Base-by-base conservation (phyloP, 1,140 invertebrate species). In the Drosophila ironensis region DNA sequence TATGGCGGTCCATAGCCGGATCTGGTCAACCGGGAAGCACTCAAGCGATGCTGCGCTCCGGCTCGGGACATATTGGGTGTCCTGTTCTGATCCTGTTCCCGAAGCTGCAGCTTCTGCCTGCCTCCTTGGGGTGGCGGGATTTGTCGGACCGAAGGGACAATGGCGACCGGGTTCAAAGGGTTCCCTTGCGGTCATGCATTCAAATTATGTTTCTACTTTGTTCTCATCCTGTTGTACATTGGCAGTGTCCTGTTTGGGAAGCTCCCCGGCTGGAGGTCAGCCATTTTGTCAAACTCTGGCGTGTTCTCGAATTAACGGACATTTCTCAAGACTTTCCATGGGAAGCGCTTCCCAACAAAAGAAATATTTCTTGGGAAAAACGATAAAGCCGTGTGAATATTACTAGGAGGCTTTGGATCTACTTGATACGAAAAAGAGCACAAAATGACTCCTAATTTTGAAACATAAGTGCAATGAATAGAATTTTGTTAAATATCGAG, bases 181-280 rank as follows among this genome's bases (percentile, higher is more conserved):
- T 84, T 78, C 37, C 45, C 44, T 53, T 86, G 78, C 66, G 78
- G 78, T 84, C 80, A 80, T 84, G 80, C 70, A 86, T 86, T 84
- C 70, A 80, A 84, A 86, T 84, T 84, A 86, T 74, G 70, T 86
- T 57, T 17, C 19, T 40, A 54, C 54, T 67, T 86, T 71, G 59
- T 66, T 54, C 30, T 44, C 73, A 63, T 40, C 33, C 37, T 60
- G 63, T 60, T 59, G 30, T 37, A 28, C 61, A 59, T 14, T 9
- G 64, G 20, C 3, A 17, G 27, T 19, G 38, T 63, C 24, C 60
- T 44, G 67, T 45, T 47, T 46, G 51, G 22, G 48, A 56, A 51
- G 51, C 54, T 57, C 41, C 48, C 35, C 22, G 40, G 48, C 47
- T 40, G 11, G 38, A 75, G 80, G 71, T 84, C 80, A 86, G 80